A percentile compares a stretch with the other conserved stretches of the same genome.
Evolutionary conservation across 1,140 invertebrate species (phyloP).

Genomic region (Cryptotermes secundus): DNA sequence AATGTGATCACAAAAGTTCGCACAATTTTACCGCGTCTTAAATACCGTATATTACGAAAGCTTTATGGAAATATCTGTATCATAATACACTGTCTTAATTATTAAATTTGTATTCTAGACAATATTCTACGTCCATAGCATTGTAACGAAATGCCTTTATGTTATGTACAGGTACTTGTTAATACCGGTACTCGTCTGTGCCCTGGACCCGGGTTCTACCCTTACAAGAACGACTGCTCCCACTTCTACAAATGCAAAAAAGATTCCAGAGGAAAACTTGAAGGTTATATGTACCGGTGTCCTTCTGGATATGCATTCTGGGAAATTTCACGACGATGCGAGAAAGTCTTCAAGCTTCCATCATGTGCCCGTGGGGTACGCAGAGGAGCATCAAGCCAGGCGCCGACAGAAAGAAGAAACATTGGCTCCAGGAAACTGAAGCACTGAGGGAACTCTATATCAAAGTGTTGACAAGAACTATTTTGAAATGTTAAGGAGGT

Average conservation of each 20-base stretch:
- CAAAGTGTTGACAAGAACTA: no score
- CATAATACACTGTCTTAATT: no score
- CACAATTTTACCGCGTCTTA: no score
- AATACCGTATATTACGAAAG: no score
- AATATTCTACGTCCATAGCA: no score
- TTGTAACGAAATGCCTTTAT: slow-evolving; percentile 19
- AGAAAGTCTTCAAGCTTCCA: slow-evolving; percentile 58
- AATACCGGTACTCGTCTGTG: slow-evolving; percentile 58
- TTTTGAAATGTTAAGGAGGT: no score
- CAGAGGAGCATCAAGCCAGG: neutral
- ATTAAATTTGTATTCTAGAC: neutral
- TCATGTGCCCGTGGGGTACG: slow-evolving; percentile 48
- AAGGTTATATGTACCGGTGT: slow-evolving; percentile 73
- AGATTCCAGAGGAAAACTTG: slow-evolving; percentile 52
- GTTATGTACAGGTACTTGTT: slow-evolving; percentile 59
- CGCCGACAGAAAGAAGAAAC: slow-evolving; percentile 21
- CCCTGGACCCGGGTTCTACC: slow-evolving; percentile 65
- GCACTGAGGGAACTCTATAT: neutral
- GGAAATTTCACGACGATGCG: slow-evolving; percentile 73
- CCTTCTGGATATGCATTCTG: slow-evolving; percentile 73
- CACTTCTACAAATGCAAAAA: slow-evolving; percentile 71
- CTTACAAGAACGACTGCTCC: slow-evolving; percentile 60
- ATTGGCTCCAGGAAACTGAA: slow-evolving; percentile 20
- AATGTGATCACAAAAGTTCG: no score
- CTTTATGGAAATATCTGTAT: no score